These are phyloP conservation scores for Etheostoma spectabile DNA, from an alignment of 2,113 vertebrate genomes.

Conservation along the genomic window DNA sequence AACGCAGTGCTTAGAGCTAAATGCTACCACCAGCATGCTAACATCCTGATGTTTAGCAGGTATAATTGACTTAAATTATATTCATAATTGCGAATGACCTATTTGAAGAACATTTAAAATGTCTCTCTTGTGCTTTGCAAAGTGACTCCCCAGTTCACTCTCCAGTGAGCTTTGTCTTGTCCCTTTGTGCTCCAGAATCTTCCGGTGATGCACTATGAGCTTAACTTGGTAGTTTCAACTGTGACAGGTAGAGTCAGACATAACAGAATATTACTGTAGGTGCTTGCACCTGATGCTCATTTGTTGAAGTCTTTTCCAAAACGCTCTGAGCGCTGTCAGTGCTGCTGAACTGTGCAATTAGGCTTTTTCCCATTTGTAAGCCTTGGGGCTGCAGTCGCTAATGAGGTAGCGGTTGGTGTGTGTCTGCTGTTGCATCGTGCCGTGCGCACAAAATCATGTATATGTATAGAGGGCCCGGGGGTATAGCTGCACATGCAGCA, in stretches of 20 bases:
- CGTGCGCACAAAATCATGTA: conserved; percentile 50
- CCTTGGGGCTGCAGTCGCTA: conserved; percentile 69
- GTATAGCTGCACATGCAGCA: conserved; percentile 43
- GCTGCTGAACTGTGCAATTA: conserved; percentile 76
- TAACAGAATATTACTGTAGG: conserved; percentile 33
- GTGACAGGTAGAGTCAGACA: conserved; percentile 41
- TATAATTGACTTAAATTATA: not conserved
- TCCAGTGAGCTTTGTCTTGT: not conserved
- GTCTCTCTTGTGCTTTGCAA: not conserved
- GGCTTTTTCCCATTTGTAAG: conserved; percentile 56
- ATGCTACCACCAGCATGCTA: not conserved
- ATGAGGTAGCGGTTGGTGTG: conserved; percentile 64
- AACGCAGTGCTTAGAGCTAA: not conserved
- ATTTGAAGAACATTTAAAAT: not conserved
- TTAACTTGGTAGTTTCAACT: conserved; percentile 6
- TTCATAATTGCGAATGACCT: not conserved
- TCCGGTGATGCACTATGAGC: conserved; percentile 1
- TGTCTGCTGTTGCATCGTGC: conserved; percentile 29
- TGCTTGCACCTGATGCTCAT: conserved; percentile 69
- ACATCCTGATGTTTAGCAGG: not conserved
- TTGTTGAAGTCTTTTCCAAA: conserved; percentile 58
- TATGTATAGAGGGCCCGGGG: conserved; percentile 49
- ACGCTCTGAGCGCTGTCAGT: conserved; percentile 65
- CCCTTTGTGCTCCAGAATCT: conserved; percentile 22
- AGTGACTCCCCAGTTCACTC: not conserved